Percentiles rank a stretch among this genome's conserved stretches.
Evolutionary conservation across 2,113 vertebrate species (phyloP).

Genomic region (Merops nubicus): DNA sequence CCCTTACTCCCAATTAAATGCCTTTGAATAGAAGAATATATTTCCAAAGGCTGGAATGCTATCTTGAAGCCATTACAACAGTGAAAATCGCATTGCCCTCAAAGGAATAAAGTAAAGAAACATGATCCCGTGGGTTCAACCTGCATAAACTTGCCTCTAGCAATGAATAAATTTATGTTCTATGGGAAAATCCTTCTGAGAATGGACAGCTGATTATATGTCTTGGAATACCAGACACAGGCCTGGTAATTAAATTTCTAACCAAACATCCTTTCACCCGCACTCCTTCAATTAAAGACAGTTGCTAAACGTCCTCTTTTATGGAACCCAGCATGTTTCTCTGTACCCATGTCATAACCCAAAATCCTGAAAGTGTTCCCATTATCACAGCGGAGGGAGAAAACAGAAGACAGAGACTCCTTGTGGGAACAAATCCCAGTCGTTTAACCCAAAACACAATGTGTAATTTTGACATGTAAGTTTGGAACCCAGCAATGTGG

Average conservation of each 20-base stretch:
- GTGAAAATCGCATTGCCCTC: background rate
- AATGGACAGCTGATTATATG: background rate
- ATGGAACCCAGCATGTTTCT: background rate
- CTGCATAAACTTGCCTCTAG: background rate
- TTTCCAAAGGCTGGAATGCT: background rate
- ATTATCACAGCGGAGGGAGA: background rate
- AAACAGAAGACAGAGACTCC: background rate
- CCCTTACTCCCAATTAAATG: rapidly evolving
- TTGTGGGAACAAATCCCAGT: background rate
- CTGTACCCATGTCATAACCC: background rate
- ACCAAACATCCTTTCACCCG: background rate
- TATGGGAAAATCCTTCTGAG: conserved; percentile 17
- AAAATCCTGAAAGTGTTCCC: background rate
- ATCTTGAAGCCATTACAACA: background rate
- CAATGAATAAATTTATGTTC: background rate
- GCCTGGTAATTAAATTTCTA: background rate
- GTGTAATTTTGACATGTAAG: rapidly evolving
- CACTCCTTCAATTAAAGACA: background rate
- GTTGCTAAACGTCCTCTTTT: background rate
- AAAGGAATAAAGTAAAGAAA: background rate
- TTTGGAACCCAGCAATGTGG: background rate
- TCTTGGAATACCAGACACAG: background rate
- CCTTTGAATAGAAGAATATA: background rate
- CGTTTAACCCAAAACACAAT: background rate
- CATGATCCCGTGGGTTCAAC: background rate